Base-by-base conservation (phyloP, 2,888 invertebrate genomes). In the Drosophila longiperda region DNA sequence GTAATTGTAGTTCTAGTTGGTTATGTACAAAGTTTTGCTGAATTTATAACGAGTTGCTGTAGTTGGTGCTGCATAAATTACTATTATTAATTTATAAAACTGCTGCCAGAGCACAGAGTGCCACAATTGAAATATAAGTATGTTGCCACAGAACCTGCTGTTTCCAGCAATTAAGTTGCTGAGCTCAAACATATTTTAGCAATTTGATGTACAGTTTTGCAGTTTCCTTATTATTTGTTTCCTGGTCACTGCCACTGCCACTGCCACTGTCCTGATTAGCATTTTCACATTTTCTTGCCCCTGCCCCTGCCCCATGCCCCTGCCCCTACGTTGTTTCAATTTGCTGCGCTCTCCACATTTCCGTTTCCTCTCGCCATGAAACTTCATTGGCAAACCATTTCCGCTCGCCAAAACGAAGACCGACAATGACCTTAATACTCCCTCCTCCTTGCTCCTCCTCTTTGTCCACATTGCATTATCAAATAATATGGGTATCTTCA, bases 51-150 rank as follows among this genome's bases (percentile, higher is more conserved):
- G 52, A 40, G 72, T 66, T 48, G 62, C 65, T 58, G 72, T 72
- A 69, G 66, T 72, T 65, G 68, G 65, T 58, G 60, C 73, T 68
- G 86, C 70, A 83, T 83, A 86, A 77, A 74, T 74, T 83, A 86
- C 74, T 70, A 64, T 86, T 80, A 70, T 86, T 82, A 80, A 82
- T 86, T 80, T 83, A 80, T 66, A 70, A 80, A 83, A 74, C 61
- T 42, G 26, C 36, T 64, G 52, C 63, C 65, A 49, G 33, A 64
- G 32, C 62, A 50, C 5, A 29, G 29, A 29, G 50, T 45, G 59
- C 29, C 64, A 62, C 72, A 66, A 82, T 72, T 62, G 59, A 80
- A 73, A 80, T 69, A 64, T 58, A 80, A 65, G 53, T 34, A 55
- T 32, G 8, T 42, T 66, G 45, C 34, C 32, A 23, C 49, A n/a